A percentile compares a stretch with the other conserved stretches of the same genome.
Conservation (phyloP, 2,888 invertebrate species). For the Sceliomorpha sp. region DNA sequence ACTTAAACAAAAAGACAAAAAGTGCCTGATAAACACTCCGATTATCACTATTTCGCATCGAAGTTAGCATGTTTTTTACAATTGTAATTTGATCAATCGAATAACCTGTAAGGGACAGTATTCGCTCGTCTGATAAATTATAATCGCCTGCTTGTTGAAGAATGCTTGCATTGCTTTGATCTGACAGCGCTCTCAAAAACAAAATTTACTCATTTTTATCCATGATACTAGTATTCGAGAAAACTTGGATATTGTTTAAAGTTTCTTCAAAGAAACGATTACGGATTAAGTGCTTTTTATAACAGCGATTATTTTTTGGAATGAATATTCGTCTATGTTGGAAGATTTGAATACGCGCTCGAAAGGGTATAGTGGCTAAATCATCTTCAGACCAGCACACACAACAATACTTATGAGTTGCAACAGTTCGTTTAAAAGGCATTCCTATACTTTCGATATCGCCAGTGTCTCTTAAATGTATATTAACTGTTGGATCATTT, state of each 20-base stretch:
- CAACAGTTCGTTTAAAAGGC: slow-evolving; percentile 18
- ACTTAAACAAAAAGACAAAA: slow-evolving; percentile 50
- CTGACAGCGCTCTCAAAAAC: slow-evolving; percentile 13
- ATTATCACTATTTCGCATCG: slow-evolving; percentile 24
- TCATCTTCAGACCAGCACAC: background rate
- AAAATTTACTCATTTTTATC: slow-evolving; percentile 14
- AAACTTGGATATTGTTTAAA: slow-evolving; percentile 15
- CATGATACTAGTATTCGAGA: slow-evolving; percentile 17
- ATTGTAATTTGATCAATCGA: slow-evolving; percentile 22
- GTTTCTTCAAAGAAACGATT: slow-evolving; percentile 25
- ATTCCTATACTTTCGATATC: no score
- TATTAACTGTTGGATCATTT: no score
- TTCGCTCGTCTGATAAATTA: slow-evolving; percentile 25
- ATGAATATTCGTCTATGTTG: slow-evolving; percentile 15
- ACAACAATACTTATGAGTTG: slow-evolving; percentile 32
- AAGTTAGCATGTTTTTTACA: slow-evolving; percentile 24
- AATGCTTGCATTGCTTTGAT: slow-evolving; percentile 10
- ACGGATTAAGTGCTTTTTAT: slow-evolving; percentile 18
- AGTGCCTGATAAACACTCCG: slow-evolving; percentile 38
- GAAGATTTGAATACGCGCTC: slow-evolving; percentile 11
- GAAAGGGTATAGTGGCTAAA: slow-evolving; percentile 4
- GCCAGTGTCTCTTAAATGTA: no score
- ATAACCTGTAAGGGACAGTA: slow-evolving; percentile 33
- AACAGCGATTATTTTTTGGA: slow-evolving; percentile 20
- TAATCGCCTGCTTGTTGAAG: slow-evolving; percentile 22